phyloP scores from a whole-genome alignment of 2,113 vertebrate genomes.

The Leptodactylus fuscus region DNA sequence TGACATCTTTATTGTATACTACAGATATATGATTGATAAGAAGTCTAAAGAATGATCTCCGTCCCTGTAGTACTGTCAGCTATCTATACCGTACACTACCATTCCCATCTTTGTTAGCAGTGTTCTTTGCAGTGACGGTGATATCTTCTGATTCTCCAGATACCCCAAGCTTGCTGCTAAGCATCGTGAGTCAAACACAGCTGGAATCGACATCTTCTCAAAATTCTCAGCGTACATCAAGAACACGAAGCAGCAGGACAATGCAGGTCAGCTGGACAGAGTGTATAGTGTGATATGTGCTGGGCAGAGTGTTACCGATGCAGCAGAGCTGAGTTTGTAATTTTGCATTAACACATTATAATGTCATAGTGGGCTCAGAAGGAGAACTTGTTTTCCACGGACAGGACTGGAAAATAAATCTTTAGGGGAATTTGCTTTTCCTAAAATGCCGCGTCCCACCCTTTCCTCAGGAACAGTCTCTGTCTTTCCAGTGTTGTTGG shows the following conservation, averaged over 20 bases:
- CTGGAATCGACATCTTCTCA: conserved; percentile 93
- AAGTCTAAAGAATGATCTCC: background rate
- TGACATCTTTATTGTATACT: no score
- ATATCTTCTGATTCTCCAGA: conserved; percentile 70
- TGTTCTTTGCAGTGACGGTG: background rate
- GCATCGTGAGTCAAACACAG: conserved; percentile 88
- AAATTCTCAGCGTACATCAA: conserved; percentile 96
- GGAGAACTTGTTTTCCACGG: background rate
- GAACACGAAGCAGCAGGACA: conserved; percentile 86
- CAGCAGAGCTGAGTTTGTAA: no score
- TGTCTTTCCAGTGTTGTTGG: background rate
- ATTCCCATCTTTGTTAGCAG: background rate
- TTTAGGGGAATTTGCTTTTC: background rate
- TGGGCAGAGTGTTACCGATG: no score
- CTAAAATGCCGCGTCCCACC: background rate
- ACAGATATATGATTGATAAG: no score
- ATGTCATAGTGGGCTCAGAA: no score
- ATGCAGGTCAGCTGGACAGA: conserved; percentile 77
- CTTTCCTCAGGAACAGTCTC: conserved; percentile 17
- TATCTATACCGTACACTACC: background rate
- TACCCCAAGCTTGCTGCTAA: conserved; percentile 89
- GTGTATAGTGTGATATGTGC: no score
- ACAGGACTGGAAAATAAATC: background rate
- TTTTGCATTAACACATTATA: no score
- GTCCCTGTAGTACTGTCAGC: background rate